phyloP scores from a whole-genome alignment of 53 echinoderm and acorn worm genomes.

The Arbacia lixula region DNA sequence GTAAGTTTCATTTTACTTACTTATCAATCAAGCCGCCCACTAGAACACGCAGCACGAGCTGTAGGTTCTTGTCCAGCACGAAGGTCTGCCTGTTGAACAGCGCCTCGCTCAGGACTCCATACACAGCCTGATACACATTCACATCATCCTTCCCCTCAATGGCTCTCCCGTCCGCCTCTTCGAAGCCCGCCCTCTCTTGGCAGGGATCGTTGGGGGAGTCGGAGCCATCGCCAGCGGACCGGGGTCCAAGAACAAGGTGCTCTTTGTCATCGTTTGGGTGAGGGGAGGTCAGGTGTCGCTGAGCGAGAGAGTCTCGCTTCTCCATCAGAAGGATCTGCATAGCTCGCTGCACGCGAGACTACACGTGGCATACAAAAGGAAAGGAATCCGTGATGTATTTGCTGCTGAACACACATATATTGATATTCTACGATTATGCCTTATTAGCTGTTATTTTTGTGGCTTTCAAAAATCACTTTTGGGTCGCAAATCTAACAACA shows the following conservation, averaged over 20 bases:
- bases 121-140: constrained; percentile 15
- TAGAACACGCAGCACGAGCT: background rate
- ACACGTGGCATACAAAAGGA: no score
- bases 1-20: background rate
- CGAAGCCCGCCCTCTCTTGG: background rate
- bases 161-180: background rate
- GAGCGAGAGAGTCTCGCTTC: constrained; percentile 5
- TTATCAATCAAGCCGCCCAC: constrained; percentile 34
- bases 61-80: constrained; percentile 30
- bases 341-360: constrained; percentile 39
- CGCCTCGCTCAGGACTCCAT: constrained; percentile 43
- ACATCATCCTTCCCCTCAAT: background rate
- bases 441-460: no score
- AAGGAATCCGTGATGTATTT: no score
- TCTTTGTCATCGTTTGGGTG: background rate
- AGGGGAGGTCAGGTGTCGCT: background rate
- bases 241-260: constrained; percentile 47
- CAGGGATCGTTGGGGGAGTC: constrained; percentile 36
- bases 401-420: no score
- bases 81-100: constrained; percentile 28
- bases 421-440: no score
- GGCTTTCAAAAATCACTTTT: no score
- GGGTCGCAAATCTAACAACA: no score
- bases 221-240: constrained; percentile 65
- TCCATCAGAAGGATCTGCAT: constrained; percentile 8